Evolutionary conservation across 2,113 vertebrate genomes (phyloP).

Genomic region (Physeter macrocephalus): DNA sequence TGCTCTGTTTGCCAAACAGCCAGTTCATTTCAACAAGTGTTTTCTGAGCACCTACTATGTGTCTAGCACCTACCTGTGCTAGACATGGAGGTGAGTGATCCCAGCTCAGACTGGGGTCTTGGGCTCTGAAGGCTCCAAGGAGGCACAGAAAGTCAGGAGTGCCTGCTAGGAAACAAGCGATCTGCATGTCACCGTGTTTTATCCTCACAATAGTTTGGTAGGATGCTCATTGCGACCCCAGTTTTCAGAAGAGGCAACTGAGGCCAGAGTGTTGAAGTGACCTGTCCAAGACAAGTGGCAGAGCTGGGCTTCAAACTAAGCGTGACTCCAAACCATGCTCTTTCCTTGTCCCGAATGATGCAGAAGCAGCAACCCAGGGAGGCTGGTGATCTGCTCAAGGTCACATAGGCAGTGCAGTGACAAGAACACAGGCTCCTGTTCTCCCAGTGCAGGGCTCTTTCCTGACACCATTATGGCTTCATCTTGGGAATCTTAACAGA

Average conservation of each 20-base stretch:
- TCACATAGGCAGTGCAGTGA: fast-evolving
- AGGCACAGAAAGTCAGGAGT: background rate
- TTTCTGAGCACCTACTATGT: background rate
- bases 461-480: background rate
- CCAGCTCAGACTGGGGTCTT: background rate
- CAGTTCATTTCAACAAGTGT: background rate
- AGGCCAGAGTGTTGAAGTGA: background rate
- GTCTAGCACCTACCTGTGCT: background rate
- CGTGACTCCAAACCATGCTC: fast-evolving
- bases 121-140: fast-evolving
- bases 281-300: background rate
- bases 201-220: fast-evolving
- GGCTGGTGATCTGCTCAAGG: background rate
- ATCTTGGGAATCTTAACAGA: background rate
- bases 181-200: fast-evolving
- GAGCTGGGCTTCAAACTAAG: background rate
- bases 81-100: background rate
- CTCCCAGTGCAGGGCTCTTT: background rate
- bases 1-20: background rate
- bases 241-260: background rate
- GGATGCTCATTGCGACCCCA: fast-evolving
- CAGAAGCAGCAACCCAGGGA: background rate
- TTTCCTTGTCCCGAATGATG: background rate
- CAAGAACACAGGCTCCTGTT: fast-evolving
- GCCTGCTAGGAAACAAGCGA: fast-evolving